Base-by-base conservation (phyloP, 2,797 vertebrate genomes). In the Epinephelus coioides region DNA sequence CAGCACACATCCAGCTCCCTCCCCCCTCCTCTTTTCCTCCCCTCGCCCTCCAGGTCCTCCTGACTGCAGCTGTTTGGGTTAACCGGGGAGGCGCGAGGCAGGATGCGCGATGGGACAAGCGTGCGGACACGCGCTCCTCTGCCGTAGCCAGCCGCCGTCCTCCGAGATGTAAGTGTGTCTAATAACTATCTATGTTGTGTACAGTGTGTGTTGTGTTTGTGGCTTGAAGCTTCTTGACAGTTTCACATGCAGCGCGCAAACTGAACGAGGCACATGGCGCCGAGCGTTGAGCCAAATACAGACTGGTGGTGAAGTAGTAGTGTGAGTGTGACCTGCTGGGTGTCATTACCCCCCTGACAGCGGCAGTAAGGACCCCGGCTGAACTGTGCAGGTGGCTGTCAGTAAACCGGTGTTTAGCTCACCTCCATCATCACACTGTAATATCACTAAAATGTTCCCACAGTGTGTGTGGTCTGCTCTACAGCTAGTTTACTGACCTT, bases 81-180 rank as follows among this genome's bases (percentile, higher is more conserved):
- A 73, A 86, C 86, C 72, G 73, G 78, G 73, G 90, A 91, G 83
- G 90, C 90, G 94, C 86, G 74, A 95, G 95, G 83, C 93, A 97
- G 96, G 96, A 96, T 94, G 96, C 96, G 96, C 88, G 91, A 99
- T 98, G 98, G 98, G 98, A 94, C 98, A 99, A 93, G 97, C 97
- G 86, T 98, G 98, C 90, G 97, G 98, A 94, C 97, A 98, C 96
- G 97, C 98, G 94, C 97, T 98, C 92, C 97, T 98, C 85, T 99
- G 97, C 95, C 96, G 97, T 94, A 99, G 96, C 95, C 97, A 99
- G 78, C 96, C 96, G 57, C 94, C 97, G 64, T 93, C 96, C 57
- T 94, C 96, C 85, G 96, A 97, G 78, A 94, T 96, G 96, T 97
- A 95, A 97, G 97, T 97, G 77, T 67, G 49, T 78, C 40, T 71